Percentiles rank a stretch among this genome's conserved stretches.
phyloP scores from a whole-genome alignment of 2,888 invertebrate species.

The Diloba caeruleocephala region DNA sequence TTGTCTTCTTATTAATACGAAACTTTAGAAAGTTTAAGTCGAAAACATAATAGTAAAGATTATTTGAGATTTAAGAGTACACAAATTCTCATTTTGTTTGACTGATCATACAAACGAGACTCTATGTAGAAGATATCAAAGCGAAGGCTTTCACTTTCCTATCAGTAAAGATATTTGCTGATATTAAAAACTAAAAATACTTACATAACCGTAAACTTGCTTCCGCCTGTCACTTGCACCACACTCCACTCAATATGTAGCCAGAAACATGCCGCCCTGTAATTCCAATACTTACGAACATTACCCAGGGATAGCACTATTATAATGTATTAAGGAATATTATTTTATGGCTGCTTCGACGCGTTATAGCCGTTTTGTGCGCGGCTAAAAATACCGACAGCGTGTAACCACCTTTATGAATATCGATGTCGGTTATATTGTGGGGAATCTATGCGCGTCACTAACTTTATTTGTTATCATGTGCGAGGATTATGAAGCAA shows the following conservation, averaged over 20 bases:
- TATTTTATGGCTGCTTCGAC: constrained; percentile 83
- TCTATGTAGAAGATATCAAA: too few species aligned
- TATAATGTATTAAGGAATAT: constrained; percentile 89
- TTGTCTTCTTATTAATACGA: too few species aligned
- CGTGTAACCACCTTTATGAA: constrained; percentile 49
- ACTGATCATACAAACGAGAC: too few species aligned
- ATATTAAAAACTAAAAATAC: too few species aligned
- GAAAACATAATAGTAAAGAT: too few species aligned
- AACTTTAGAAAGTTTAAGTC: too few species aligned
- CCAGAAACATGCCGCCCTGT: constrained; percentile 84
- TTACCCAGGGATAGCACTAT: constrained; percentile 86
- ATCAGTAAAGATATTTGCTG: too few species aligned
- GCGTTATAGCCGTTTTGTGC: constrained; percentile 78
- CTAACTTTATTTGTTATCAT: constrained; percentile 49
- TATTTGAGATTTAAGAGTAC: too few species aligned
- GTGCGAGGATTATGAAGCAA: too few species aligned
- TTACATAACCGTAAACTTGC: constrained; percentile 5
- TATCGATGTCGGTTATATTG: constrained; percentile 43
- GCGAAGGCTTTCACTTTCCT: too few species aligned
- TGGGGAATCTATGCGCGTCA: constrained; percentile 40
- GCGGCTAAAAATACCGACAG: constrained; percentile 79
- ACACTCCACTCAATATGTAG: constrained; percentile 70
- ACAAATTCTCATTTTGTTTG: too few species aligned
- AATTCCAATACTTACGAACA: constrained; percentile 88
- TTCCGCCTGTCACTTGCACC: constrained; percentile 54